phyloP scores from a whole-genome alignment of 2,797 vertebrate species.

The Typhlichthys eigenmanni region DNA sequence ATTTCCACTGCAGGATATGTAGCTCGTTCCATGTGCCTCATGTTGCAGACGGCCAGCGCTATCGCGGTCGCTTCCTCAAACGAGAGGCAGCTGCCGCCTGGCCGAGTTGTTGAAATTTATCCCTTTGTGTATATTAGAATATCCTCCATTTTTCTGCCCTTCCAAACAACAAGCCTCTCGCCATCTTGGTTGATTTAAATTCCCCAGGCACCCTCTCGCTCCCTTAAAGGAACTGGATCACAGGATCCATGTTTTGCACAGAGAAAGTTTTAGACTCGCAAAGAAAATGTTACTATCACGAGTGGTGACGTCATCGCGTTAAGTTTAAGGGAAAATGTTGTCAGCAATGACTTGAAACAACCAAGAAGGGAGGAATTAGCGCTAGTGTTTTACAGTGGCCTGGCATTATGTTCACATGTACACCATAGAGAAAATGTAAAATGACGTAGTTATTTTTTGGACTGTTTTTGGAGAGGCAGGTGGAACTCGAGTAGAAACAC shows the following conservation, averaged over 20 bases:
- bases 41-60: conserved; percentile 44
- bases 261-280: conserved; percentile 78
- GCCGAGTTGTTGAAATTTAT: conserved; percentile 92
- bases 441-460: conserved; percentile 24
- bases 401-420: conserved; percentile 8
- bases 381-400: neutral
- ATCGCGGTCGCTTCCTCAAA: conserved; percentile 86
- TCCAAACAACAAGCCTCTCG: conserved; percentile 98
- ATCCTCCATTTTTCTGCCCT: conserved; percentile 99
- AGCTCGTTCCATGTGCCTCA: conserved; percentile 37
- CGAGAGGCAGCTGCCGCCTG: conserved; percentile 75
- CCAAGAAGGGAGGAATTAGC: neutral
- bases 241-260: conserved; percentile 55
- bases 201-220: conserved; percentile 61
- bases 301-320: conserved; percentile 69
- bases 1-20: conserved; percentile 30
- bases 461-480: conserved; percentile 18
- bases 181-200: conserved; percentile 98
- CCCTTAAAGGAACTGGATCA: conserved; percentile 64
- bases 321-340: conserved; percentile 73
- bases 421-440: conserved; percentile 27
- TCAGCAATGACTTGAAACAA: conserved; percentile 25
- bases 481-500: conserved; percentile 12
- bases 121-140: conserved; percentile 99
- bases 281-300: conserved; percentile 25